phyloP scores from a whole-genome alignment of 2,888 invertebrate species.

The Tromatobia lineatoria region DNA sequence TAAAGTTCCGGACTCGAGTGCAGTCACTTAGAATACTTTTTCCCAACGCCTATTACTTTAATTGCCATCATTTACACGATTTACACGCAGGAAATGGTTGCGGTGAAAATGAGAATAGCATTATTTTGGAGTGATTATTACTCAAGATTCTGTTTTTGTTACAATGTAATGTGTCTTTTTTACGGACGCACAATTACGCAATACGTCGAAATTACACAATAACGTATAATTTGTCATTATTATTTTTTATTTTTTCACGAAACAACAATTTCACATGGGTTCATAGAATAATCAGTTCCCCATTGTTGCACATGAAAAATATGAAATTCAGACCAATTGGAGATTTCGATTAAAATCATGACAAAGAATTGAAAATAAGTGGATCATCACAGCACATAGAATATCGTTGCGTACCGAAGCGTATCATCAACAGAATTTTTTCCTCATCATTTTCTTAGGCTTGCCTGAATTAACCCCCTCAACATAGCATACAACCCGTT shows the following conservation, averaged over 20 bases:
- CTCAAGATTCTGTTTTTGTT: not conserved
- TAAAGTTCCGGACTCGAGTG: not conserved
- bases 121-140: not conserved
- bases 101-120: not conserved
- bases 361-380: no score
- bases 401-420: no score
- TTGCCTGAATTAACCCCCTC: no score
- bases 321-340: no score
- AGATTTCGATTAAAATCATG: no score
- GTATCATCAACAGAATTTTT: no score
- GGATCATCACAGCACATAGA: no score
- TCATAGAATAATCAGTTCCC: not conserved
- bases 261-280: not conserved
- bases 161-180: not conserved
- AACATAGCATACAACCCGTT: no score
- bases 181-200: not conserved
- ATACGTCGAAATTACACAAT: not conserved
- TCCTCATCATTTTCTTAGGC: no score
- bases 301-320: no score
- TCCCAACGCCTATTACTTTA: constrained; percentile 1
- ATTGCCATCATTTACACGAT: not conserved
- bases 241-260: not conserved
- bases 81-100: not conserved
- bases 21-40: not conserved
- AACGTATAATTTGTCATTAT: not conserved